Evolutionary conservation across 2,888 invertebrate genomes (phyloP).

Genomic region (Busseola fusca): DNA sequence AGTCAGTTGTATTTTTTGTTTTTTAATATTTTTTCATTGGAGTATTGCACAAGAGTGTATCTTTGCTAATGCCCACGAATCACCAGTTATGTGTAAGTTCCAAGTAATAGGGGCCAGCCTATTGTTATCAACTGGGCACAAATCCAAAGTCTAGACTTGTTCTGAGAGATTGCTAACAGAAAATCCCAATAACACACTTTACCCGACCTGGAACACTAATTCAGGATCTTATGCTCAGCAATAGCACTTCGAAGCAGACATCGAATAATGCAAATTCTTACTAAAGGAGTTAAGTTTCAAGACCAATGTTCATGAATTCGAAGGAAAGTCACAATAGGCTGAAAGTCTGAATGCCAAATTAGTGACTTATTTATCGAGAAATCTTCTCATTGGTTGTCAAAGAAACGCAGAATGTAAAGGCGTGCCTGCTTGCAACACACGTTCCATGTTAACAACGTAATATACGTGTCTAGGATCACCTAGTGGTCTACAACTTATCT

Average conservation of each 20-base stretch:
- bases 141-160: not conserved
- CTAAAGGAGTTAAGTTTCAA: not conserved
- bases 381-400: conserved; percentile 25
- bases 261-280: not conserved
- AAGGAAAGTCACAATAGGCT: not conserved
- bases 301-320: not conserved
- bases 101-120: not conserved
- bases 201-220: not conserved
- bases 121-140: not conserved
- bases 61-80: not conserved
- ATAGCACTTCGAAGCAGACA: not conserved
- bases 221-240: not conserved
- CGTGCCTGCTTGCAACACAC: conserved; percentile 41
- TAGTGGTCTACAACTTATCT: conserved; percentile 45
- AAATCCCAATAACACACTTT: not conserved
- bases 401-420: conserved; percentile 30
- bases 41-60: too few relatives aligned
- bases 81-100: not conserved
- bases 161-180: not conserved
- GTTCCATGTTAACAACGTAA: conserved; percentile 49
- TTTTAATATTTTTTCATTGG: too few relatives aligned
- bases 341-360: conserved; percentile 23
- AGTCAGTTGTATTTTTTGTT: too few relatives aligned
- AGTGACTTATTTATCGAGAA: conserved; percentile 12
- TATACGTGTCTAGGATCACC: conserved; percentile 50